Conservation (phyloP, 2,888 invertebrate species). For the Philaethria dido region DNA sequence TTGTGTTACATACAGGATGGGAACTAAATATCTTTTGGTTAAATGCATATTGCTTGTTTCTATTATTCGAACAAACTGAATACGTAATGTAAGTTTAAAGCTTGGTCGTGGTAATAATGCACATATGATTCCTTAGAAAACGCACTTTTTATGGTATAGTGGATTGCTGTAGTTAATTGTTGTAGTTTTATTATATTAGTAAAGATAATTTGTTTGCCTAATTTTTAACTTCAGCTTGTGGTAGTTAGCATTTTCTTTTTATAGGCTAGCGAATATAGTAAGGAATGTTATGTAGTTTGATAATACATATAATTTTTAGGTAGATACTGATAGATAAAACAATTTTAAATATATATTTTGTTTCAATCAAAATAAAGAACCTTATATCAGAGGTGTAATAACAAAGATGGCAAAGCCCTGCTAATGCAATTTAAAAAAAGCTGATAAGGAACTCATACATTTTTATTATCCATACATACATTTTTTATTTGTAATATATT, state of each 20-base stretch:
- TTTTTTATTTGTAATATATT: no score
- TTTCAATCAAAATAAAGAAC: no score
- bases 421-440: no score
- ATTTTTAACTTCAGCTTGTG: neutral
- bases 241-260: neutral
- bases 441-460: no score
- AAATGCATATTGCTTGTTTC: constrained; percentile 7
- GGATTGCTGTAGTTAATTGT: neutral
- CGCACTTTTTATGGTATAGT: neutral
- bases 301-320: no score
- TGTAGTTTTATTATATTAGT: neutral
- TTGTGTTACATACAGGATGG: neutral
- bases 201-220: neutral
- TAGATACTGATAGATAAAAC: no score
- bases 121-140: neutral
- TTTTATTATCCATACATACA: no score
- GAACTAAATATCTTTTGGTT: neutral
- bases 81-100: constrained; percentile 11
- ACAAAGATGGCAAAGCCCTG: no score
- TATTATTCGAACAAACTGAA: neutral
- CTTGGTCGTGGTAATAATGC: constrained; percentile 10
- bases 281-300: neutral
- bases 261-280: neutral
- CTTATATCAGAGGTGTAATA: no score
- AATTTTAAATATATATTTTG: no score